phyloP scores from a whole-genome alignment of 2,113 vertebrate genomes.

The Solenodon paradoxus region DNA sequence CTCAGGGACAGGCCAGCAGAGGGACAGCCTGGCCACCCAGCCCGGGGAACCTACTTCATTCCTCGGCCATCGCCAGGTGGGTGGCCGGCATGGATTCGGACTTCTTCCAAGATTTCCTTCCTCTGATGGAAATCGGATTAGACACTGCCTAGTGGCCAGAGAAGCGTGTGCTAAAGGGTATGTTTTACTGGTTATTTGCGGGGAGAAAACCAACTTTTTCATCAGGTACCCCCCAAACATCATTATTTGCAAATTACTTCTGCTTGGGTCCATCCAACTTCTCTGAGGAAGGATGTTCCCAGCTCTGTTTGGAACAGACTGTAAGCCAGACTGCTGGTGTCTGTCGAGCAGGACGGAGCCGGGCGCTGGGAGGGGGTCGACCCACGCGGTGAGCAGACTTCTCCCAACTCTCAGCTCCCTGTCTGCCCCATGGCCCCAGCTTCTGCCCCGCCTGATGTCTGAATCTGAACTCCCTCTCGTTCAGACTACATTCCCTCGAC shows the following conservation, averaged over 20 bases:
- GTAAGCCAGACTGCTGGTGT: not conserved
- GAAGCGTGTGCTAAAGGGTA: not conserved
- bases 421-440: too few species aligned
- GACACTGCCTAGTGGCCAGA: not conserved
- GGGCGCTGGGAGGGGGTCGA: not conserved
- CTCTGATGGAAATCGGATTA: not conserved
- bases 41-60: not conserved
- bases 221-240: not conserved
- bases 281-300: not conserved
- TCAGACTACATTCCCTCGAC: too few species aligned
- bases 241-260: not conserved
- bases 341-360: not conserved
- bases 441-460: not conserved
- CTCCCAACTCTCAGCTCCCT: too few species aligned
- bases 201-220: not conserved
- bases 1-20: too few species aligned
- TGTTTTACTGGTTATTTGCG: not conserved
- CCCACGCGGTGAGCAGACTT: not conserved
- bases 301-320: not conserved
- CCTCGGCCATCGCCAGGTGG: too few species aligned
- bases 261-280: not conserved
- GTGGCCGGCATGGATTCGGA: too few species aligned
- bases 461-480: not conserved
- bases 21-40: too few species aligned
- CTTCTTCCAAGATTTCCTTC: not conserved